Conservation (phyloP, 1,140 invertebrate species). For the Drosophila micromelanica region DNA sequence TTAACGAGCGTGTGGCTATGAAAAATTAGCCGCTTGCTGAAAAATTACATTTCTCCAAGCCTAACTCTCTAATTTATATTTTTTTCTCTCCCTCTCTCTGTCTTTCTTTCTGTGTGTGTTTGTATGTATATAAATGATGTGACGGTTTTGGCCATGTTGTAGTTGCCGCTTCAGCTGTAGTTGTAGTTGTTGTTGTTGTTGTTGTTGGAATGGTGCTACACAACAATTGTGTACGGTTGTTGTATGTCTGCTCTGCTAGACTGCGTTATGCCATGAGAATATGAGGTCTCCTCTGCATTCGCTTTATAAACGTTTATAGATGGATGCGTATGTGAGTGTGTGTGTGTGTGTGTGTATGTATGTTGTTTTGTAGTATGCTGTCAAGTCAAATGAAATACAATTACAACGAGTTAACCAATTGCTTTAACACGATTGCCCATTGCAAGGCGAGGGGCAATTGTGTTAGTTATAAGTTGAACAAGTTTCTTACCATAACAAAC, state of each 20-base stretch:
- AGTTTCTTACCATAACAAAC: conserved; percentile 79
- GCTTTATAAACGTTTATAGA: conserved; percentile 44
- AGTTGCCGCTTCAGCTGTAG: conserved; percentile 25
- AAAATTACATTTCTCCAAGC: conserved; percentile 70
- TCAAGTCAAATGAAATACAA: conserved; percentile 7
- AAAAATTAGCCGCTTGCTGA: conserved; percentile 81
- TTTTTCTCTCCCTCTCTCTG: background rate
- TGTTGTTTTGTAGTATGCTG: conserved; percentile 51
- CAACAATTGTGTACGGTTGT: conserved; percentile 63
- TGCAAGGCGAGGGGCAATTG: background rate
- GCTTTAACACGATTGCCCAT: background rate
- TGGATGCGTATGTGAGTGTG: conserved; percentile 36
- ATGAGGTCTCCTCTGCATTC: conserved; percentile 35
- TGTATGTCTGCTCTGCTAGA: conserved; percentile 39
- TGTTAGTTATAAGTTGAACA: background rate
- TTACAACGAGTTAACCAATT: conserved; percentile 9
- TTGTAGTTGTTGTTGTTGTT: conserved; percentile 44
- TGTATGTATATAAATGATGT: conserved; percentile 53
- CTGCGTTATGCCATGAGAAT: conserved; percentile 56
- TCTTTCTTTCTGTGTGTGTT: conserved; percentile 35
- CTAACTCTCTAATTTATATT: conserved; percentile 54
- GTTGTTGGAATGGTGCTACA: conserved; percentile 73
- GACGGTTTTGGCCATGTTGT: conserved; percentile 26
- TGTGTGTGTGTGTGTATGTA: conserved; percentile 23
- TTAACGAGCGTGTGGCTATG: conserved; percentile 78